Evolutionary conservation across 2,113 vertebrate genomes (phyloP).

Genomic region (Chrysochloris asiatica): DNA sequence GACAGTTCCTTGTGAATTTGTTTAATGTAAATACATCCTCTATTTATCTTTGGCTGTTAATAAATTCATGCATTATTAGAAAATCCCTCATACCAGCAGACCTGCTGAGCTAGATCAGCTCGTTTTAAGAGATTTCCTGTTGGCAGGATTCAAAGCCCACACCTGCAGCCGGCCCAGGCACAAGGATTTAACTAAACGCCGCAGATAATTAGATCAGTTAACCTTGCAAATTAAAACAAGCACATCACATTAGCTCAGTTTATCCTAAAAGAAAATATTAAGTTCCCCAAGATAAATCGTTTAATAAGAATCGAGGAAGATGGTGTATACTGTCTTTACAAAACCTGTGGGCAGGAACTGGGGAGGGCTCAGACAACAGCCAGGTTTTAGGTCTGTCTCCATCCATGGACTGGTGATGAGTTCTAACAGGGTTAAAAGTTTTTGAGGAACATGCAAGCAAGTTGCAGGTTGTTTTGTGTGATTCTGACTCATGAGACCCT

Average conservation of each 20-base stretch:
- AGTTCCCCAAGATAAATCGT: constrained; percentile 83
- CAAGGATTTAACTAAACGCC: constrained; percentile 86
- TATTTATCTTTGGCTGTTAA: constrained; percentile 85
- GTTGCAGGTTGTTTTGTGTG: neutral
- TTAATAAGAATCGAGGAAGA: constrained; percentile 79
- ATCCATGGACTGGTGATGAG: neutral
- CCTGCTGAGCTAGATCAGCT: constrained; percentile 82
- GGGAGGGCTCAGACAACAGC: neutral
- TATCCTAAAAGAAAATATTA: constrained; percentile 88
- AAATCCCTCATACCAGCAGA: constrained; percentile 82
- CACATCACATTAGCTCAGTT: constrained; percentile 85
- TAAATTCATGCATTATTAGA: constrained; percentile 85
- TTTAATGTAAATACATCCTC: constrained; percentile 84
- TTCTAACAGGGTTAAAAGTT: neutral
- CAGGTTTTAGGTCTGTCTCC: neutral
- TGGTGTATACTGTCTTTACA: neutral
- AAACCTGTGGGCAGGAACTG: neutral
- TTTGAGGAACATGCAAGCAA: neutral
- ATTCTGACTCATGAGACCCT: neutral
- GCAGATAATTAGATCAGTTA: constrained; percentile 89
- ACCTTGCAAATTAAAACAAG: constrained; percentile 88
- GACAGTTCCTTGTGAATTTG: constrained; percentile 73
- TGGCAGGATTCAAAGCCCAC: constrained; percentile 85
- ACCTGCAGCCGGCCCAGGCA: constrained; percentile 82
- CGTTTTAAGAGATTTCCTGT: constrained; percentile 86